phyloP scores from a whole-genome alignment of 2,888 invertebrate genomes.

The Tetanocera ferruginea region DNA sequence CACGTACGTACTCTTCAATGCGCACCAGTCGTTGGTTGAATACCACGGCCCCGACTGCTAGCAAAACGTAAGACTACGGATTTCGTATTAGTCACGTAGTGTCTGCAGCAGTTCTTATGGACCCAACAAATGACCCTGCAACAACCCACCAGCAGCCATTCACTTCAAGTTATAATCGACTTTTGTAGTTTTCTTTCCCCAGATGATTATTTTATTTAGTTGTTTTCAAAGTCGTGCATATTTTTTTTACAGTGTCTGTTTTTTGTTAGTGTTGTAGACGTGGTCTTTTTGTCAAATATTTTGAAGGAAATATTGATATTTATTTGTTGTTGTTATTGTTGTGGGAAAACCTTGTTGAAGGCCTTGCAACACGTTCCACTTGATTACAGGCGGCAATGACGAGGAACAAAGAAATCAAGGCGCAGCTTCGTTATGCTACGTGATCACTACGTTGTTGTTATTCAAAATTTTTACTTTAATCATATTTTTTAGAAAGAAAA shows the following conservation, averaged over 20 bases:
- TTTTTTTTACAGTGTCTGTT: background rate
- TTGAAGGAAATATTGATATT: background rate
- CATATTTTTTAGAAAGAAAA: no score
- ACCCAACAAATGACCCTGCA: background rate
- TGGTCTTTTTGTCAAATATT: background rate
- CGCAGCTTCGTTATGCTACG: slow-evolving; percentile 25
- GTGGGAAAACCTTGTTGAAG: slow-evolving; percentile 8
- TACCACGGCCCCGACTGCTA: background rate
- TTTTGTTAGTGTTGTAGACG: background rate
- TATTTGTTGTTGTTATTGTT: background rate
- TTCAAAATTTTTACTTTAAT: no score
- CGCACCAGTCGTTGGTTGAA: background rate
- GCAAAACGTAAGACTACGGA: slow-evolving; percentile 47
- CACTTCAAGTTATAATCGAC: slow-evolving; percentile 12
- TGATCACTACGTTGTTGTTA: background rate
- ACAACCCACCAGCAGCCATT: background rate
- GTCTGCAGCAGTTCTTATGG: slow-evolving; percentile 30
- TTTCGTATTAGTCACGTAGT: slow-evolving; percentile 51
- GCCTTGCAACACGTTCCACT: slow-evolving; percentile 27
- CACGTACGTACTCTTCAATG: background rate
- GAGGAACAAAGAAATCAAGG: background rate
- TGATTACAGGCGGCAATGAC: background rate
- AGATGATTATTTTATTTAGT: background rate
- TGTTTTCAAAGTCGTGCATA: background rate
- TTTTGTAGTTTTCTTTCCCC: background rate